phyloP scores from a whole-genome alignment of 1,140 invertebrate genomes.

The Cyclina sinensis region DNA sequence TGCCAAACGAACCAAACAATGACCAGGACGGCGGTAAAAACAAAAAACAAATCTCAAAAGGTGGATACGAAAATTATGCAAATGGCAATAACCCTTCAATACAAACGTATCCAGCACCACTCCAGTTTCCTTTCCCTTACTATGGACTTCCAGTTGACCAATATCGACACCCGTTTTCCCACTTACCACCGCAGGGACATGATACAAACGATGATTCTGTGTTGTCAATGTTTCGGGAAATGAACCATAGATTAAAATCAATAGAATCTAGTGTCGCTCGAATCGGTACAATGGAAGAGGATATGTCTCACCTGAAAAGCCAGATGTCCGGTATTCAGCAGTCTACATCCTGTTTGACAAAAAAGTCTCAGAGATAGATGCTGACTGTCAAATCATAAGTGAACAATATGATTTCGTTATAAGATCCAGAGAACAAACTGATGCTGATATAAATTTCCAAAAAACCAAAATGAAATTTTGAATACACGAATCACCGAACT shows the following conservation, averaged over 20 bases:
- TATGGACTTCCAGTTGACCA: too few species aligned
- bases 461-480: not conserved
- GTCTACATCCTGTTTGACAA: not conserved
- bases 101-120: too few species aligned
- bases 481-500: not conserved
- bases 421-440: not conserved
- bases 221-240: too few species aligned
- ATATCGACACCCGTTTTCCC: too few species aligned
- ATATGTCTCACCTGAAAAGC: not conserved
- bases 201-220: too few species aligned
- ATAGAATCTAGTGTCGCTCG: not conserved
- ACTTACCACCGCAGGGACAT: too few species aligned
- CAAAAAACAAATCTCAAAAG: too few species aligned
- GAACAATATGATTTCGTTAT: not conserved
- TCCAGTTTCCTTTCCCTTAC: too few species aligned
- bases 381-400: not conserved
- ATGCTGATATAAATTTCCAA: not conserved
- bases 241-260: slow-evolving; percentile 27
- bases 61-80: too few species aligned
- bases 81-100: too few species aligned
- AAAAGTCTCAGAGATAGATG: not conserved
- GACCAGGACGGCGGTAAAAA: too few species aligned
- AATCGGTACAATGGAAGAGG: slow-evolving; percentile 5
- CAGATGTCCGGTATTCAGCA: not conserved
- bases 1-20: too few species aligned